These are phyloP conservation scores for Pseudopleuronectes americanus DNA, from an alignment of 2,797 vertebrate species.

Conservation along the genomic window DNA sequence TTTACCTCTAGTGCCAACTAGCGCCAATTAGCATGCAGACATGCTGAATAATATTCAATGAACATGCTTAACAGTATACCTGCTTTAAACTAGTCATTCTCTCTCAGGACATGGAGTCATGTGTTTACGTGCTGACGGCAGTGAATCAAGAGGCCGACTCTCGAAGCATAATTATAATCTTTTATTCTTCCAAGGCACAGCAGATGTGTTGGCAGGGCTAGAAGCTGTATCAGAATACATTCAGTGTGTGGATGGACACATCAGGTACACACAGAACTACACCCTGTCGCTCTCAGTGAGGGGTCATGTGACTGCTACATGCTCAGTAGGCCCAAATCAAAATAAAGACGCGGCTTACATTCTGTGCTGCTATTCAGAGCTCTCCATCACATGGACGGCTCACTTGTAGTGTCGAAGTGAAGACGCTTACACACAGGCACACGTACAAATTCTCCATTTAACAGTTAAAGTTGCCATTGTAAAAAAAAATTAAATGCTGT, in stretches of 20 bases:
- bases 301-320: constrained; percentile 66
- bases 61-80: too few species aligned
- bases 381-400: constrained; percentile 30
- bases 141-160: constrained; percentile 35
- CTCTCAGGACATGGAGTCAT: not conserved
- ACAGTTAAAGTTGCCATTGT: constrained; percentile 42
- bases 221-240: constrained; percentile 79
- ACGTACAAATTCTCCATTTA: constrained; percentile 42
- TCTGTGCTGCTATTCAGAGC: constrained; percentile 44
- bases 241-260: constrained; percentile 72
- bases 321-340: constrained; percentile 60
- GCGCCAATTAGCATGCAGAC: not conserved
- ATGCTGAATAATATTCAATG: not conserved
- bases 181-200: constrained; percentile 88
- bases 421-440: constrained; percentile 41
- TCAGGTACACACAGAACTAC: constrained; percentile 63
- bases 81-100: not conserved
- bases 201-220: constrained; percentile 82
- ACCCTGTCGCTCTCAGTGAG: constrained; percentile 66
- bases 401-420: constrained; percentile 48
- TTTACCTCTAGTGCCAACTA: too few species aligned
- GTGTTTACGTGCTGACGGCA: too few species aligned
- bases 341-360: constrained; percentile 39
- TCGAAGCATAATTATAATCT: constrained; percentile 40
- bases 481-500: constrained; percentile 17